Evolutionary conservation across 2,113 vertebrate species (phyloP).

Genomic region (Seriola dumerili): DNA sequence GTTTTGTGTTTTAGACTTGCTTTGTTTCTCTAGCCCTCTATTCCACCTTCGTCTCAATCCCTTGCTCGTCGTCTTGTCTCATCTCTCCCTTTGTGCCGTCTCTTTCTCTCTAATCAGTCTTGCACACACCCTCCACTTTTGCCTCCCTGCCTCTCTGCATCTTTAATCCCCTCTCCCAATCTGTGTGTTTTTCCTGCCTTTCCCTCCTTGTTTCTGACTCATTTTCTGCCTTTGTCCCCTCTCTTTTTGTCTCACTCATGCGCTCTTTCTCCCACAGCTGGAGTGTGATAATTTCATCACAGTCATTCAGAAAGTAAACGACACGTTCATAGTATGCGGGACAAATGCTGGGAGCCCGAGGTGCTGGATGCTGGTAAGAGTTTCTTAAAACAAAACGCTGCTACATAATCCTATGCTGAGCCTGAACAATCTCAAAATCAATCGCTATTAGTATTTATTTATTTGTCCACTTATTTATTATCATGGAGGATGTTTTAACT

Average conservation of each 20-base stretch:
- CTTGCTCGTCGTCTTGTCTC: constrained; percentile 1
- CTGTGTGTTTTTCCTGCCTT: not conserved
- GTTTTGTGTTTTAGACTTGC: constrained; percentile 17
- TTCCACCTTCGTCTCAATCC: constrained; percentile 33
- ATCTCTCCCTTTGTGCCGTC: constrained; percentile 4
- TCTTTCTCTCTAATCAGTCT: constrained; percentile 31
- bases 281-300: constrained; percentile 89
- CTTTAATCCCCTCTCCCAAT: constrained; percentile 32
- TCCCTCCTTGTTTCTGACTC: constrained; percentile 5
- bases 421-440: not conserved
- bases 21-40: constrained; percentile 41
- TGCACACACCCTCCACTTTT: constrained; percentile 1
- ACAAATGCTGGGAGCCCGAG: constrained; percentile 87
- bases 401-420: not conserved
- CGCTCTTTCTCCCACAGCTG: constrained; percentile 63
- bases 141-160: constrained; percentile 6
- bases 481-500: constrained; percentile 15
- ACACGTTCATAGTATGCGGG: constrained; percentile 84
- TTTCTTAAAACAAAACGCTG: not conserved
- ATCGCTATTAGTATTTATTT: constrained; percentile 39
- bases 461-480: constrained; percentile 30
- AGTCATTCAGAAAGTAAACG: constrained; percentile 85
- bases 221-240: constrained; percentile 29
- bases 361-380: constrained; percentile 88
- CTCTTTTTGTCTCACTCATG: constrained; percentile 8